Percentiles rank a stretch among this genome's conserved stretches.
Conservation (phyloP, 2,113 vertebrate species). For the Nesospiza acunhae region DNA sequence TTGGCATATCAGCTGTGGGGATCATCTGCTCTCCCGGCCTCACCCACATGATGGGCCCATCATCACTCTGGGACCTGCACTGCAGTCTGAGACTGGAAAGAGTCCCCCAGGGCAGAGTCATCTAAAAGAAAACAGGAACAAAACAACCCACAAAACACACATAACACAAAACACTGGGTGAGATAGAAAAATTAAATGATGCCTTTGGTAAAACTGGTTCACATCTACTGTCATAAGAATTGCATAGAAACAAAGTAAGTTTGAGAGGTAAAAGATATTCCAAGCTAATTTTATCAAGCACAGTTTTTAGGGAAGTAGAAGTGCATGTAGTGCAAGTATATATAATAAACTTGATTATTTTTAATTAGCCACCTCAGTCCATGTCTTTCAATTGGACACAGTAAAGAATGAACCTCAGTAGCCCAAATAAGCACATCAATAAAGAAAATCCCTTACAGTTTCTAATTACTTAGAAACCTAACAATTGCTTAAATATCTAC, state of each 20-base stretch:
- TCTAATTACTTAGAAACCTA: background rate
- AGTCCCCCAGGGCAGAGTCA: slow-evolving; percentile 96
- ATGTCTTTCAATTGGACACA: background rate
- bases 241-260: background rate
- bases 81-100: slow-evolving; percentile 92
- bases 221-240: background rate
- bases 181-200: background rate
- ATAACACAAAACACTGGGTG: slow-evolving; percentile 43
- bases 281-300: background rate
- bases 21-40: slow-evolving; percentile 98
- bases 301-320: background rate
- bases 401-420: background rate
- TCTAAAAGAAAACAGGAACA: slow-evolving; percentile 74
- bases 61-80: slow-evolving; percentile 95
- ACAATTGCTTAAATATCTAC: background rate
- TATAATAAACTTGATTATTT: background rate
- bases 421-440: background rate
- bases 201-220: slow-evolving; percentile 1
- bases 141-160: slow-evolving; percentile 55
- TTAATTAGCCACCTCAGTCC: background rate
- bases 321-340: background rate
- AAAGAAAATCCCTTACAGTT: background rate
- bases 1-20: slow-evolving; percentile 96
- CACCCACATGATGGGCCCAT: slow-evolving; percentile 98
- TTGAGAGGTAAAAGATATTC: background rate